Evolutionary conservation across 2,797 vertebrate species (phyloP).

Genomic region (Notolepis coatsorum): DNA sequence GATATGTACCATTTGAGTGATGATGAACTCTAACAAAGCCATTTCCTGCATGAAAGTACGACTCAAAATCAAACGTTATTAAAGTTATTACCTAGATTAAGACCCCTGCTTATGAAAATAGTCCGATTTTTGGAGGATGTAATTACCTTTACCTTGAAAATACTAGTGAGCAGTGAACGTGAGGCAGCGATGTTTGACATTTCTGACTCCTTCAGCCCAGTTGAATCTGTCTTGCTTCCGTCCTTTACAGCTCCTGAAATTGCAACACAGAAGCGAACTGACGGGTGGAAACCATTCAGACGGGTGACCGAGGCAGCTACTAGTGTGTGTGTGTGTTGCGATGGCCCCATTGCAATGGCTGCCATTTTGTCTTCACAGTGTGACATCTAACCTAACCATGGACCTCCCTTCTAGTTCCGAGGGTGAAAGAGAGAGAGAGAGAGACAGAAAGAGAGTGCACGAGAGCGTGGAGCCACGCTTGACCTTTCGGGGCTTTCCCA

Average conservation of each 20-base stretch:
- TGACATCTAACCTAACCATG: conserved; percentile 53
- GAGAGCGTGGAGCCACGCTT: conserved; percentile 62
- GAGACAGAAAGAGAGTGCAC: neutral
- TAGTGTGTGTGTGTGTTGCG: conserved; percentile 33
- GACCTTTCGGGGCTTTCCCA: conserved; percentile 78
- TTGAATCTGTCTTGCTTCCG: no score
- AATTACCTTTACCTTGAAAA: no score
- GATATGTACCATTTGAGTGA: no score
- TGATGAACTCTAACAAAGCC: no score
- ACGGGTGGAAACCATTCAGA: conserved; percentile 38
- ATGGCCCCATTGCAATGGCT: conserved; percentile 51
- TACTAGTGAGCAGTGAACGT: no score
- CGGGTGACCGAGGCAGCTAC: conserved; percentile 36
- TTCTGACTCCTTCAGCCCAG: no score
- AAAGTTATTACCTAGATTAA: no score
- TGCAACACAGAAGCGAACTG: conserved; percentile 48
- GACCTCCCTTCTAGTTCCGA: neutral
- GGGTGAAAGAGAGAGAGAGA: neutral
- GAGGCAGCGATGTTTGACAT: no score
- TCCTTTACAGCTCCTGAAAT: conserved; percentile 43
- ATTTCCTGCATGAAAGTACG: no score
- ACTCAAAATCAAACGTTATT: no score
- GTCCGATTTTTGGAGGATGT: no score
- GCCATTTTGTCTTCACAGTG: conserved; percentile 68
- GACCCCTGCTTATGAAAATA: no score